These are phyloP conservation scores for Gastrophysa polygoni DNA, from an alignment of 2,888 invertebrate species.

Conservation along the genomic window DNA sequence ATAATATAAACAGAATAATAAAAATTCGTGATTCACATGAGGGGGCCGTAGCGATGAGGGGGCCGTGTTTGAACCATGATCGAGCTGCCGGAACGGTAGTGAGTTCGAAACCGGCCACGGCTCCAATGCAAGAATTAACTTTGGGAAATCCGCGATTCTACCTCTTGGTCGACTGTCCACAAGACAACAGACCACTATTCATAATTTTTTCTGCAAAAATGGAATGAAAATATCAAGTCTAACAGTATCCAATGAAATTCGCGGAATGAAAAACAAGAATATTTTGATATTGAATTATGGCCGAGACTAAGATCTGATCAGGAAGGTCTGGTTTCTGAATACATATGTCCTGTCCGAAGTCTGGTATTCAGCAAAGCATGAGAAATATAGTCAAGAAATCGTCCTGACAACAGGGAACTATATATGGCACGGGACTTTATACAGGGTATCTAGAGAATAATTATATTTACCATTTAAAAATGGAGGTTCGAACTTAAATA, in stretches of 20 bases:
- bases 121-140: neutral
- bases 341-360: neutral
- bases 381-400: neutral
- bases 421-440: neutral
- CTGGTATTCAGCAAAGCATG: neutral
- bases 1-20: neutral
- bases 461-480: neutral
- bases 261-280: neutral
- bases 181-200: neutral
- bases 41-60: no score
- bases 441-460: neutral
- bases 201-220: neutral
- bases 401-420: neutral
- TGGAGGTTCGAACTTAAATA: neutral
- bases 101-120: no score
- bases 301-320: neutral
- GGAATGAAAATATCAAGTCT: neutral
- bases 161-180: neutral
- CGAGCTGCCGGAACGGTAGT: no score
- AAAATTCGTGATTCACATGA: neutral
- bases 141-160: neutral
- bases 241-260: neutral
- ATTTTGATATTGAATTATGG: neutral
- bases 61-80: no score
- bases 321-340: neutral